These are phyloP conservation scores for Xanthia icteritia DNA, from an alignment of 2,888 invertebrate species.

Conservation along the genomic window DNA sequence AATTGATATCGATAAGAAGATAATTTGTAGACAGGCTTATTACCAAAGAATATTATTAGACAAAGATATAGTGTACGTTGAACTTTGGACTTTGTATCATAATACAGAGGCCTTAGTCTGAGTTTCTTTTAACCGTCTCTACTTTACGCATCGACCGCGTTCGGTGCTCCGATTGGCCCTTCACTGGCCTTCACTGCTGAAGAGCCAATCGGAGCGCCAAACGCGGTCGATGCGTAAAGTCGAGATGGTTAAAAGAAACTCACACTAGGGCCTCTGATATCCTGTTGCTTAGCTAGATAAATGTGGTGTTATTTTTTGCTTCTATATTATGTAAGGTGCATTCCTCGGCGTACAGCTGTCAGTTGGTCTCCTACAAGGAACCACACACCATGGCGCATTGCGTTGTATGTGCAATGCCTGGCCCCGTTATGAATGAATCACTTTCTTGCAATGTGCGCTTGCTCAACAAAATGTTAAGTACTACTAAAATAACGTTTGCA, in stretches of 20 bases:
- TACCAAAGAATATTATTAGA: slow-evolving; percentile 7
- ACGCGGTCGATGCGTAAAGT: too few relatives aligned
- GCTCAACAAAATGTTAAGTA: slow-evolving; percentile 49
- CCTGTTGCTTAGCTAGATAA: slow-evolving; percentile 13
- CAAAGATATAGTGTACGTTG: slow-evolving; percentile 7
- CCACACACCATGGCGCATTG: slow-evolving; percentile 32
- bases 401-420: slow-evolving; percentile 41
- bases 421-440: slow-evolving; percentile 60
- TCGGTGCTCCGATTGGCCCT: too few relatives aligned
- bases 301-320: background rate
- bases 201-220: too few relatives aligned
- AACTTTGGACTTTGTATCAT: slow-evolving; percentile 8
- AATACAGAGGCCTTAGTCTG: too few relatives aligned
- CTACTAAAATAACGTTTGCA: slow-evolving; percentile 28
- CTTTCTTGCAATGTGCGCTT: slow-evolving; percentile 54
- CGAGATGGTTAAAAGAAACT: too few relatives aligned
- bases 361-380: slow-evolving; percentile 33
- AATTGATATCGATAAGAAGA: slow-evolving; percentile 2
- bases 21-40: slow-evolving; percentile 12
- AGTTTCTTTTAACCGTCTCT: too few relatives aligned
- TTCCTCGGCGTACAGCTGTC: slow-evolving; percentile 29
- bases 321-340: slow-evolving; percentile 7
- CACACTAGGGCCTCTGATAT: too few relatives aligned
- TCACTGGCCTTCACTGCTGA: too few relatives aligned
- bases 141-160: too few relatives aligned